phyloP scores from a whole-genome alignment of 2,113 vertebrate genomes.

The Phodopus roborovskii region DNA sequence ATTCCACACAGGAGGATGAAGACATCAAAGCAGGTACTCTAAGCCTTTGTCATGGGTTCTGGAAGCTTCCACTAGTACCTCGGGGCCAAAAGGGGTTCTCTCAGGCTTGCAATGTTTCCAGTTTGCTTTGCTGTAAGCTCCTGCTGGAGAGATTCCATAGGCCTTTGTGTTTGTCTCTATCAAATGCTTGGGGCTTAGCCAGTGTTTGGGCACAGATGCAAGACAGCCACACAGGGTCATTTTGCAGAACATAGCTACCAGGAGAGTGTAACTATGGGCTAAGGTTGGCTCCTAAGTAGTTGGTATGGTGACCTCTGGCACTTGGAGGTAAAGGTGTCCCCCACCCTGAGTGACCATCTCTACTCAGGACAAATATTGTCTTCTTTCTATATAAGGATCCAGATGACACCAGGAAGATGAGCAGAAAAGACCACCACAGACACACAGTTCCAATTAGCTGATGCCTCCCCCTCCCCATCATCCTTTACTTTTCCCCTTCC shows the following conservation, averaged over 20 bases:
- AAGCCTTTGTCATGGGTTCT: background rate
- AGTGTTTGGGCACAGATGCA: rapidly evolving
- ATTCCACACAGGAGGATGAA: background rate
- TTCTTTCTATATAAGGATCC: background rate
- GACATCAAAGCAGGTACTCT: background rate
- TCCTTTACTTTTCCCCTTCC: background rate
- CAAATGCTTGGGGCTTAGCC: background rate
- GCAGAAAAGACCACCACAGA: background rate
- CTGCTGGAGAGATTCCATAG: background rate
- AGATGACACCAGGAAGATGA: background rate
- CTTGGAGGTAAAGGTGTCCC: background rate
- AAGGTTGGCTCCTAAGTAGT: background rate
- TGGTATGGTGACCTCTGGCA: background rate
- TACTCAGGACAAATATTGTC: background rate
- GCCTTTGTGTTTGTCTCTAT: background rate
- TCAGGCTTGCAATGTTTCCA: rapidly evolving
- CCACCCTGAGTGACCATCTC: background rate
- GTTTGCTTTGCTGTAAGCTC: background rate
- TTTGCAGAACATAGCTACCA: rapidly evolving
- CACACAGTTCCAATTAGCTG: background rate
- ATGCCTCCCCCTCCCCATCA: rapidly evolving
- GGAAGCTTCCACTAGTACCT: background rate
- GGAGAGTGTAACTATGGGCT: background rate
- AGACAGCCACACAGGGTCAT: background rate
- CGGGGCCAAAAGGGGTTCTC: rapidly evolving